Evolutionary conservation across 2,113 vertebrate species (phyloP).

Genomic region (Myodes glareolus): DNA sequence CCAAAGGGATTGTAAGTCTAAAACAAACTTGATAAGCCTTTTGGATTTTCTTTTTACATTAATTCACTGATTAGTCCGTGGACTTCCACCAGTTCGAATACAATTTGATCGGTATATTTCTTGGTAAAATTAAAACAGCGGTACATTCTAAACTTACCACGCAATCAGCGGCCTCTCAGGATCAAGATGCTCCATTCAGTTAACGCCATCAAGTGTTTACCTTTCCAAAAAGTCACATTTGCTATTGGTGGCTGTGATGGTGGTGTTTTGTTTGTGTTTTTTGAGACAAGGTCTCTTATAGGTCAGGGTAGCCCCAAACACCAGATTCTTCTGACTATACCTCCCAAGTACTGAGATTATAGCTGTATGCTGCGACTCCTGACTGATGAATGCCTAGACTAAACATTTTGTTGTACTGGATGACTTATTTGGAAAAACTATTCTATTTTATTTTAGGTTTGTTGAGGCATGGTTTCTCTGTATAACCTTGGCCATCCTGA

Average conservation of each 20-base stretch:
- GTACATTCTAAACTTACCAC: neutral
- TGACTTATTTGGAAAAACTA: neutral
- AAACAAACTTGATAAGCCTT: neutral
- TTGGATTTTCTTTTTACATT: neutral
- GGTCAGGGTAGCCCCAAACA: too few species aligned
- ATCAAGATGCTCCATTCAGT: neutral
- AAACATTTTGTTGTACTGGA: neutral
- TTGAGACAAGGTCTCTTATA: neutral
- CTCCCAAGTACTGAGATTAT: neutral
- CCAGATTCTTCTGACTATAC: neutral
- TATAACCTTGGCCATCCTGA: neutral
- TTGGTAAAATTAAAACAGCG: neutral
- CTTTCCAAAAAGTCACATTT: neutral
- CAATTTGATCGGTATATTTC: neutral
- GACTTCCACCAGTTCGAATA: neutral
- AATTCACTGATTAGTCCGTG: neutral
- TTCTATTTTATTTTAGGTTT: neutral
- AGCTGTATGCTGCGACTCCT: neutral
- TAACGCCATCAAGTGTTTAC: neutral
- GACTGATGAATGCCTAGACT: neutral
- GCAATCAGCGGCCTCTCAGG: too few species aligned
- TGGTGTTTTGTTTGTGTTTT: neutral
- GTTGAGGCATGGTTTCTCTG: neutral
- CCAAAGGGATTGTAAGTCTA: neutral
- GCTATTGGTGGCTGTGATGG: too few species aligned